phyloP scores from a whole-genome alignment of 2,888 invertebrate species.

The Hecatera dysodea region DNA sequence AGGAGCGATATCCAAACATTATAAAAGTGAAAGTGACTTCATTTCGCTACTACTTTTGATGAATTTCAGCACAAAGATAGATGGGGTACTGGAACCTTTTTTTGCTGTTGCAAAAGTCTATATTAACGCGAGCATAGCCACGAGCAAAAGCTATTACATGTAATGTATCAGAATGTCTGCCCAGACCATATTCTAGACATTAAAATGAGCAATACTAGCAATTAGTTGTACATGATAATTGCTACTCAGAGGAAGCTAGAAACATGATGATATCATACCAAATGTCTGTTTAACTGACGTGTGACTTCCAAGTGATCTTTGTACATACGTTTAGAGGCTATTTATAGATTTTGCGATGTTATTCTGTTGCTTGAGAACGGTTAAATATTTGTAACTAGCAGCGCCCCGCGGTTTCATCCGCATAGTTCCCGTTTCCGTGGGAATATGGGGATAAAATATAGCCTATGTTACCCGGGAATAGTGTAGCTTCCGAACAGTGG shows the following conservation, averaged over 20 bases:
- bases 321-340: slow-evolving; percentile 3
- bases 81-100: too few species aligned
- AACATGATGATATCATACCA: slow-evolving; percentile 52
- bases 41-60: too few species aligned
- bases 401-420: too few species aligned
- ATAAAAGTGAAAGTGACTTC: too few species aligned
- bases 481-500: too few species aligned
- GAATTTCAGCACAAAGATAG: too few species aligned
- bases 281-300: slow-evolving; percentile 42
- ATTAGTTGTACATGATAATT: slow-evolving; percentile 51
- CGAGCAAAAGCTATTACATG: not conserved
- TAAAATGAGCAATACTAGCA: slow-evolving; percentile 37
- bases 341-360: slow-evolving; percentile 20
- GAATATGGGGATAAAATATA: too few species aligned
- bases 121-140: too few species aligned
- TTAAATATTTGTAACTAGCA: not conserved
- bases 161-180: slow-evolving; percentile 8
- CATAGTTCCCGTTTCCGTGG: too few species aligned
- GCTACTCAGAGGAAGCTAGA: slow-evolving; percentile 34
- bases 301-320: slow-evolving; percentile 27
- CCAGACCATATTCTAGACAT: slow-evolving; percentile 28
- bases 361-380: not conserved
- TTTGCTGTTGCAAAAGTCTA: too few species aligned
- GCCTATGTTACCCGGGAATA: too few species aligned
- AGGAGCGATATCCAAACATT: too few species aligned